A percentile compares a stretch with the other conserved stretches of the same genome.
These are phyloP conservation scores for Lycaena phlaeas DNA, from an alignment of 2,888 invertebrate species.

Conservation along the genomic window DNA sequence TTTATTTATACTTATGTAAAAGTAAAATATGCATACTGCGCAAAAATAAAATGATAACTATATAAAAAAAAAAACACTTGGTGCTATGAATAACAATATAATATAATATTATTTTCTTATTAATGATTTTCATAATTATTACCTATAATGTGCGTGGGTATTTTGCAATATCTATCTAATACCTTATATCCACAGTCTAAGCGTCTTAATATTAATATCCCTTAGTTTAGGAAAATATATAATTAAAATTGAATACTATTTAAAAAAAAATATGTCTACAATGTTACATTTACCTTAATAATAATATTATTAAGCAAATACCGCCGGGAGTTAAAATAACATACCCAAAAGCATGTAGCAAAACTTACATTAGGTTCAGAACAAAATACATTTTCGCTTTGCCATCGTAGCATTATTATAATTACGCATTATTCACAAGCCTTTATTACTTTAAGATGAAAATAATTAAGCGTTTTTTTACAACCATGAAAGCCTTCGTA, in stretches of 20 bases:
- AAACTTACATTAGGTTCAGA: slow-evolving; percentile 15
- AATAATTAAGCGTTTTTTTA: slow-evolving; percentile 17
- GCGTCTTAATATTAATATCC: slow-evolving; percentile 22
- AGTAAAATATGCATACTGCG: background rate
- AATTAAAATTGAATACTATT: slow-evolving; percentile 3
- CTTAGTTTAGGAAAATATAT: slow-evolving; percentile 17
- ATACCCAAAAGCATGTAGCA: slow-evolving; percentile 19
- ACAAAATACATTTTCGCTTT: slow-evolving; percentile 20
- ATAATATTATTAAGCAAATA: slow-evolving; percentile 2
- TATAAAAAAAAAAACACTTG: background rate
- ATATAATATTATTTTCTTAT: slow-evolving; percentile 11
- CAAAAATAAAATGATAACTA: background rate
- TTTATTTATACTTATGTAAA: too few species aligned
- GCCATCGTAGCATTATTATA: slow-evolving; percentile 26
- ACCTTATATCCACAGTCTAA: slow-evolving; percentile 38
- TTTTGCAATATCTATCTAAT: slow-evolving; percentile 38
- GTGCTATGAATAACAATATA: slow-evolving; percentile 1
- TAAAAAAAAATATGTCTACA: background rate
- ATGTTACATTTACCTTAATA: slow-evolving; percentile 1
- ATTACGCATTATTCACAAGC: slow-evolving; percentile 52
- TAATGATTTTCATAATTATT: slow-evolving; percentile 24
- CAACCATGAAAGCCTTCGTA: slow-evolving; percentile 16
- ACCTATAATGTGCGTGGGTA: slow-evolving; percentile 43
- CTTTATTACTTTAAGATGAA: slow-evolving; percentile 25
- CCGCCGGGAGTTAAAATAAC: slow-evolving; percentile 12